These are phyloP conservation scores for western clawed frog (Xenopus tropicalis) DNA, from an alignment of 2,113 vertebrate species.

Conservation along the genomic window UCB_Xtro_10.0 CM004452.2:19035001-19035500, in stretches of 20 bases:
- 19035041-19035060: slow-evolving; percentile 6
- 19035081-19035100: slow-evolving; percentile 17
- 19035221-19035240: slow-evolving; percentile 23
- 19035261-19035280: not conserved
- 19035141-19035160: not conserved
- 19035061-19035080: not conserved
- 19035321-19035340: too few species aligned
- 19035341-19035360: too few species aligned
- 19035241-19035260: slow-evolving; percentile 20
- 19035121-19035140: slow-evolving; percentile 26
- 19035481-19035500: too few species aligned
- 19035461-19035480: too few species aligned
- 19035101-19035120: slow-evolving; percentile 18
- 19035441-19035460: too few species aligned
- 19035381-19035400: too few species aligned
- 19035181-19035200: not conserved
- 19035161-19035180: slow-evolving; percentile 7
- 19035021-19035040: slow-evolving; percentile 17
- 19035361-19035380: too few species aligned
- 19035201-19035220: slow-evolving; percentile 31
- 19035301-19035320: too few species aligned
- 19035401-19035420: too few species aligned
- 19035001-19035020: slow-evolving; percentile 17
- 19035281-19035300: slow-evolving; percentile 6
- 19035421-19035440: too few species aligned